Evolutionary conservation across 2,113 vertebrate species (phyloP).

Genomic region (Poeciliopsis occidentalis): DNA sequence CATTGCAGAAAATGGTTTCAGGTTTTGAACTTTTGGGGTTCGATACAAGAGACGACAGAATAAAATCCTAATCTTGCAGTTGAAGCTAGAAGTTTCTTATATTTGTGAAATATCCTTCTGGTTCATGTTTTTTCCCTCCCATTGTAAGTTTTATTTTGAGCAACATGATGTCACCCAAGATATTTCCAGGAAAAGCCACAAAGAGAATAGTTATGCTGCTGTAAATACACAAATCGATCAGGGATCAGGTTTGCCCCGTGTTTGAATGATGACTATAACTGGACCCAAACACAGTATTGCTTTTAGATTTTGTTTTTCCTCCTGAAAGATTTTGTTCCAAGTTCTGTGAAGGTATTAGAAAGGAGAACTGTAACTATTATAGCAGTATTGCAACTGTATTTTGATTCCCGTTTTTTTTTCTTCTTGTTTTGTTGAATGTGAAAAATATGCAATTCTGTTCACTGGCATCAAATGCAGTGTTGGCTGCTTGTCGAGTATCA

Average conservation of each 20-base stretch:
- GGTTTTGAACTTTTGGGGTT: too few species aligned
- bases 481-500: slow-evolving; percentile 83
- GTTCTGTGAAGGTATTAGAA: not conserved
- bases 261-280: not conserved
- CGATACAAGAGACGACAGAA: not conserved
- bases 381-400: slow-evolving; percentile 2
- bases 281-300: not conserved
- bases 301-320: not conserved
- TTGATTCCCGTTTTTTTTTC: not conserved
- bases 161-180: slow-evolving; percentile 10
- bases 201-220: slow-evolving; percentile 7
- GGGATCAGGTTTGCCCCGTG: slow-evolving; percentile 3
- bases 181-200: slow-evolving; percentile 30
- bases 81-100: not conserved
- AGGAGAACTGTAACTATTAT: not conserved
- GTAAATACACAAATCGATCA: slow-evolving; percentile 23
- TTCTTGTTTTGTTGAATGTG: not conserved
- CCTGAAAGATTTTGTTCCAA: not conserved
- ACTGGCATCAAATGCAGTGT: slow-evolving; percentile 52
- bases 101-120: not conserved
- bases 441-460: not conserved
- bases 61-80: not conserved
- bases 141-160: slow-evolving; percentile 20
- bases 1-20: too few species aligned
- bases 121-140: slow-evolving; percentile 2